phyloP scores from a whole-genome alignment of 2,888 invertebrate species.

The Koerneria pararmatus region DNA sequence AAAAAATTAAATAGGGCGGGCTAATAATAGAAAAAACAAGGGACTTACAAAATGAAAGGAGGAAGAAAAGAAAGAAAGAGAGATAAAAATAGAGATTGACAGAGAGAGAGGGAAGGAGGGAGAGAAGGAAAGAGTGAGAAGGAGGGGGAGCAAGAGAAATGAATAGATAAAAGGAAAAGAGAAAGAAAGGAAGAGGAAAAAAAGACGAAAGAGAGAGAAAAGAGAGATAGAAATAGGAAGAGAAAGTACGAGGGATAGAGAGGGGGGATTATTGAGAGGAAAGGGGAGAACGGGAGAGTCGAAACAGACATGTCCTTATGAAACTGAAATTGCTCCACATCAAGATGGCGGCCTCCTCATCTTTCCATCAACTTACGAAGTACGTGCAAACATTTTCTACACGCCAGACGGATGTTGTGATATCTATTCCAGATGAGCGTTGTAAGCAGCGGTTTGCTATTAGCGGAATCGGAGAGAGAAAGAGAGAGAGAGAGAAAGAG shows the following conservation, averaged over 20 bases:
- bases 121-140: background rate
- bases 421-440: too few species aligned
- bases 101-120: background rate
- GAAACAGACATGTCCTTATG: too few species aligned
- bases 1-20: too few species aligned
- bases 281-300: background rate
- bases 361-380: too few species aligned
- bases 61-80: too few species aligned
- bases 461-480: background rate
- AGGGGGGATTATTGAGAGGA: background rate
- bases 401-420: too few species aligned
- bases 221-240: background rate
- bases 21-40: too few species aligned
- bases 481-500: background rate
- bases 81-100: background rate
- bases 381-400: too few species aligned
- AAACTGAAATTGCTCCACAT: too few species aligned
- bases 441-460: background rate
- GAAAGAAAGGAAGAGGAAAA: background rate
- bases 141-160: slow-evolving; percentile 5
- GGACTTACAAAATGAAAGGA: too few species aligned
- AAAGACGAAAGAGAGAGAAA: background rate
- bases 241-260: background rate
- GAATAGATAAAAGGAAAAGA: slow-evolving; percentile 2
- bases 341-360: too few species aligned